Conservation (phyloP, 2,113 vertebrate species). For the Myrmecobius fasciatus region DNA sequence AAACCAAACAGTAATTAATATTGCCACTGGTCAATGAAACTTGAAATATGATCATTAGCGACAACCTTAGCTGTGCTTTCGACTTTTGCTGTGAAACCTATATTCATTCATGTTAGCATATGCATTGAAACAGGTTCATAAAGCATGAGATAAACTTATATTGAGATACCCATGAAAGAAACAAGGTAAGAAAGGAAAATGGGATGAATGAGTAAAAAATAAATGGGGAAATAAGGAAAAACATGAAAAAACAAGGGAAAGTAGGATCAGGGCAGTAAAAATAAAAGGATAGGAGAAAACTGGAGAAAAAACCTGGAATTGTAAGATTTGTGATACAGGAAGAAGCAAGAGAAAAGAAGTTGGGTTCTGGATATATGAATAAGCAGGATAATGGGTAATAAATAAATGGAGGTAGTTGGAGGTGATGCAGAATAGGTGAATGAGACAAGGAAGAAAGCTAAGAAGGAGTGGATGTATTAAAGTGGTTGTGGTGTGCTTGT, state of each 20-base stretch:
- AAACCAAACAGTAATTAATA: background rate
- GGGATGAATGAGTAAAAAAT: background rate
- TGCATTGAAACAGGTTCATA: background rate
- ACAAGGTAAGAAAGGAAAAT: background rate
- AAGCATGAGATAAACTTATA: background rate
- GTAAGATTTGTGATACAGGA: background rate
- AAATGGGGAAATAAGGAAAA: background rate
- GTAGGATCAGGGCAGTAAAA: background rate
- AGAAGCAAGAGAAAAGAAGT: background rate
- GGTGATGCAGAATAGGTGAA: background rate
- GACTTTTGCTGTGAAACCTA: background rate
- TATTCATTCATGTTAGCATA: background rate
- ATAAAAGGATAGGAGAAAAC: background rate
- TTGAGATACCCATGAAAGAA: background rate
- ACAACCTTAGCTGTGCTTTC: background rate
- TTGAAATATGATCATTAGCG: background rate
- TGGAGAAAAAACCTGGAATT: background rate
- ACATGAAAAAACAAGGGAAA: background rate
- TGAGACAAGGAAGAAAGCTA: background rate
- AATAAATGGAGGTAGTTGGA: too few species aligned
- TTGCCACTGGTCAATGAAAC: background rate
- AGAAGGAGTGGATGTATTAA: background rate
- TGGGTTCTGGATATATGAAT: background rate
- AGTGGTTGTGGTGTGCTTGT: background rate
- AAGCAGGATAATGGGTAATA: background rate